phyloP scores from a whole-genome alignment of 2,888 invertebrate species.

The Dolichomitus sp. region DNA sequence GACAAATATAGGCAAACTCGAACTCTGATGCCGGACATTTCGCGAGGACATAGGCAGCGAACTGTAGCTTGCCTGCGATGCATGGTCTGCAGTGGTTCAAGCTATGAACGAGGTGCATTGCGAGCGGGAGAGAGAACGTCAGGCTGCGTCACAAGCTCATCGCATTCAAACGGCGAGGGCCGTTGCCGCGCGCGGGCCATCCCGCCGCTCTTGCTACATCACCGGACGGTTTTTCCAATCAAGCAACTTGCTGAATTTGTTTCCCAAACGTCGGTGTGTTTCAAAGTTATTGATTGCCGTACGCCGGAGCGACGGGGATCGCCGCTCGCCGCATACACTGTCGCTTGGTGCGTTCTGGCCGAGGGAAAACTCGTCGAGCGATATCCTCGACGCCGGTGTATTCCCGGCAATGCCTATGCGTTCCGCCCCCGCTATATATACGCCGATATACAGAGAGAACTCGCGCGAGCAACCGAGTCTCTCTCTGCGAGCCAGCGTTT shows the following conservation, averaged over 20 bases:
- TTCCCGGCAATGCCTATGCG: constrained; percentile 30
- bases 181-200: constrained; percentile 44
- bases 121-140: not conserved
- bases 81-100: constrained; percentile 42
- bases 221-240: constrained; percentile 77
- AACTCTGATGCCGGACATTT: constrained; percentile 61
- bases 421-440: constrained; percentile 41
- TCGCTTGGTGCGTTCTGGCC: constrained; percentile 43
- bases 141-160: constrained; percentile 60
- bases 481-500: constrained; percentile 30
- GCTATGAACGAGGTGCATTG: constrained; percentile 46
- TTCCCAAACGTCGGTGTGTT: constrained; percentile 76
- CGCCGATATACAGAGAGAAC: constrained; percentile 38
- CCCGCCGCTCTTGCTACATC: constrained; percentile 50
- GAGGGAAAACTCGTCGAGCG: constrained; percentile 52
- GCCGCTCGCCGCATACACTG: constrained; percentile 36
- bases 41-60: constrained; percentile 44
- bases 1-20: constrained; percentile 6
- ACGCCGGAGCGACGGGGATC: constrained; percentile 61
- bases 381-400: constrained; percentile 41
- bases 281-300: constrained; percentile 82
- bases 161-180: constrained; percentile 72
- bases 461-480: constrained; percentile 52
- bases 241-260: constrained; percentile 80
- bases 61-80: constrained; percentile 6